Evolutionary conservation across 2,888 invertebrate species (phyloP).

Genomic region (Glomeris marginata): DNA sequence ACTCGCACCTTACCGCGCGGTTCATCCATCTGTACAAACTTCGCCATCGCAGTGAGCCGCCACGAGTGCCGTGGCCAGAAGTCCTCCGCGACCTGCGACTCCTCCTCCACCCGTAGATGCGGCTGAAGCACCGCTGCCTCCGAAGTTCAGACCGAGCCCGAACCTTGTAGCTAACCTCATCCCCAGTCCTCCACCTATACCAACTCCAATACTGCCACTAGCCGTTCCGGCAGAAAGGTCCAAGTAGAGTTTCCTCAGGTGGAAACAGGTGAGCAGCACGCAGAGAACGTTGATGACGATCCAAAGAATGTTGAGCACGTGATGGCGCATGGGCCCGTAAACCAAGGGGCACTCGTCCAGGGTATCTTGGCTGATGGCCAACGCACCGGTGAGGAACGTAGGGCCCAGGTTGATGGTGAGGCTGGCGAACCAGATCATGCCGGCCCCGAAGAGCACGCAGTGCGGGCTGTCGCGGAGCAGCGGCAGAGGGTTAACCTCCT

Average conservation of each 20-base stretch:
- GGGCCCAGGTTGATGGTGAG: conserved; percentile 81
- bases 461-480: conserved; percentile 71
- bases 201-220: too few relatives aligned
- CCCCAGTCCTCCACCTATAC: too few relatives aligned
- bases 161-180: too few relatives aligned
- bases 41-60: conserved; percentile 30
- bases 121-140: too few relatives aligned
- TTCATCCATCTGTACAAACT: conserved; percentile 9
- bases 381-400: conserved; percentile 65
- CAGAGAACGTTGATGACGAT: conserved; percentile 75
- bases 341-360: conserved; percentile 70
- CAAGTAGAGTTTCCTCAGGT: conserved; percentile 58
- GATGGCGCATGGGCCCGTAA: conserved; percentile 73
- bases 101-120: too few relatives aligned
- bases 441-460: conserved; percentile 78
- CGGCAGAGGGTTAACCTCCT: conserved; percentile 31
- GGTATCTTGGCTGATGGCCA: conserved; percentile 53
- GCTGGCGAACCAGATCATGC: conserved; percentile 87
- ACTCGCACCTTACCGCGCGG: too few relatives aligned
- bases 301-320: conserved; percentile 80
- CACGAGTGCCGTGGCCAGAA: conserved; percentile 61
- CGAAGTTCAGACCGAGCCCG: too few relatives aligned
- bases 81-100: neutral
- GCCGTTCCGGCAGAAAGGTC: conserved; percentile 21
- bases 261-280: conserved; percentile 64